Percentiles rank a stretch among this genome's conserved stretches.
Conservation (phyloP, 1,140 invertebrate species). For the Mamestra configurata region DNA sequence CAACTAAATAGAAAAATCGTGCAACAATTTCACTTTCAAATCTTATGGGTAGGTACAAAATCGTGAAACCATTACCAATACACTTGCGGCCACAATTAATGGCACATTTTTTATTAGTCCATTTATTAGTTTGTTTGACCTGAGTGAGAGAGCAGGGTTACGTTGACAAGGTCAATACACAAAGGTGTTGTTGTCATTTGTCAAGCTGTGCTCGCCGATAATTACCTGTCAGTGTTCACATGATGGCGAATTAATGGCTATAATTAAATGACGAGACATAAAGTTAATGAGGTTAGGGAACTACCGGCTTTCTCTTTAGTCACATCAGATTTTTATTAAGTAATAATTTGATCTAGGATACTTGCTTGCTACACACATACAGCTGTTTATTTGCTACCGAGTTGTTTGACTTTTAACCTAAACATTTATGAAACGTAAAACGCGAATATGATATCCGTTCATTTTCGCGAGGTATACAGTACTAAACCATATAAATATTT, state of each 20-base stretch:
- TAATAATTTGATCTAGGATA: too few species aligned
- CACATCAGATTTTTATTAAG: not conserved
- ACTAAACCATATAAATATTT: not conserved
- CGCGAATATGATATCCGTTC: too few species aligned
- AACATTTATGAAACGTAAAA: too few species aligned
- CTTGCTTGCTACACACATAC: too few species aligned
- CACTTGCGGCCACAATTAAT: constrained; percentile 12
- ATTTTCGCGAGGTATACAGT: too few species aligned
- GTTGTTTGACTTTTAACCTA: too few species aligned
- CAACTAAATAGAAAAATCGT: constrained; percentile 24
- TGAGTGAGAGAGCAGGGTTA: constrained; percentile 42
- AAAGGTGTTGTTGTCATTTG: constrained; percentile 43
- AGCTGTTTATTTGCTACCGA: too few species aligned
- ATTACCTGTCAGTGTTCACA: constrained; percentile 65
- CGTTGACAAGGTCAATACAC: constrained; percentile 41
- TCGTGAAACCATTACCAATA: constrained; percentile 27
- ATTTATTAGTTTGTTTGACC: constrained; percentile 33
- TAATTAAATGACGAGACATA: constrained; percentile 38
- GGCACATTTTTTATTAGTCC: constrained; percentile 34
- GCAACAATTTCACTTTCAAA: constrained; percentile 11
- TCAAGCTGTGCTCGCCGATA: constrained; percentile 55
- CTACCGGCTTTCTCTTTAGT: constrained; percentile 31
- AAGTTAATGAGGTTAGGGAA: constrained; percentile 12
- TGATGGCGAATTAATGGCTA: constrained; percentile 53
- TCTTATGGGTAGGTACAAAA: not conserved